These are phyloP conservation scores for Nanger granti DNA, from an alignment of 2,113 vertebrate species.

Conservation along the genomic window DNA sequence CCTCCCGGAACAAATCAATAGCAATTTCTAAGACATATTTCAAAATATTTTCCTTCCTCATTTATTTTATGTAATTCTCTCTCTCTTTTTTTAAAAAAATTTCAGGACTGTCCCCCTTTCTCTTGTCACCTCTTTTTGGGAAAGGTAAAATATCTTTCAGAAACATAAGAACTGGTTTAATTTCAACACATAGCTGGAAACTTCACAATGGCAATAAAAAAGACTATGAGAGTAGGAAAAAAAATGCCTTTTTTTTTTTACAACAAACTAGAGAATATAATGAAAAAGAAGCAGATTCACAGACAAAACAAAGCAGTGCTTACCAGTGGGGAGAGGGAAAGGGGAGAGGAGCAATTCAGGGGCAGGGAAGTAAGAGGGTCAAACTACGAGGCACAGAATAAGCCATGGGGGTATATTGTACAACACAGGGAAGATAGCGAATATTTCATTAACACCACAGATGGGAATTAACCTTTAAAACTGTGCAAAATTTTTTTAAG, in stretches of 20 bases:
- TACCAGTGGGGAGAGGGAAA: background rate
- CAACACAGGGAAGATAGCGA: background rate
- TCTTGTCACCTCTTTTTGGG: background rate
- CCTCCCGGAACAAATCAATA: slow-evolving; percentile 32
- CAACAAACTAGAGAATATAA: background rate
- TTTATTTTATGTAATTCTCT: background rate
- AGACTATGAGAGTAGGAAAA: background rate
- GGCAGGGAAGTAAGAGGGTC: too few species aligned
- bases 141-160: slow-evolving; percentile 9
- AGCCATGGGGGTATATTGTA: background rate
- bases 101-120: background rate
- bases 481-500: background rate
- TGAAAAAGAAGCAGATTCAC: background rate
- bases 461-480: background rate
- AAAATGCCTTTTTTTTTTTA: background rate
- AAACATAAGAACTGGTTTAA: background rate
- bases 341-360: too few species aligned
- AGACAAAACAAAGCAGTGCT: background rate
- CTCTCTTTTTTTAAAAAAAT: background rate
- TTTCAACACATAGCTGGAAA: background rate
- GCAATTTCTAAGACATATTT: background rate
- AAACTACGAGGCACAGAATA: background rate
- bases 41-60: slow-evolving; percentile 27
- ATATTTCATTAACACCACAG: background rate
- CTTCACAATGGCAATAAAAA: background rate